Base-by-base conservation (phyloP, 1,140 invertebrate species). In the Euglossa dilemma region DNA sequence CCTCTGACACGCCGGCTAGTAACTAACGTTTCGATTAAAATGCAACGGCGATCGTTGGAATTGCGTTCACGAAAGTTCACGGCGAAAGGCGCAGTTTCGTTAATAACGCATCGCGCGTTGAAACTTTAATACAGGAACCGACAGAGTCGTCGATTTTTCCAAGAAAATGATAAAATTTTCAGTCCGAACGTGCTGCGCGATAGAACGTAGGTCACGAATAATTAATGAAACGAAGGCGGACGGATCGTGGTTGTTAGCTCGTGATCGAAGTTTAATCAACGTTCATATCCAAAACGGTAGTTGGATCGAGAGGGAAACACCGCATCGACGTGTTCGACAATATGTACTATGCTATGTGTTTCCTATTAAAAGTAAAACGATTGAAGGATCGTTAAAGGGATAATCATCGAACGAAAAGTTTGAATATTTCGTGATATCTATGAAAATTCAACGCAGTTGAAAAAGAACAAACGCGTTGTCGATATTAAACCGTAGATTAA, bases 251-350 rank as follows among this genome's bases (percentile, higher is more conserved):
- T 57, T 50, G 57, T 25, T 50, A 12, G 45, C n/a, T 63, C 25
- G 25, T 12, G 59, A 76, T 76, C 7, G 47, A 76, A 64, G 36
- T 76, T 76, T 76, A 64, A 64, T 76, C 45, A 76, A 64, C 28
- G 25, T 52, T 64, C 12, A 11, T 36, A 36, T 50, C 50, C 11
- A 23, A 12, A 36, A 63, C 20, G 25, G 9, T 63, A 25, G 23
- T 57, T 14, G 8, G 43, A 20, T 18, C 2, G 6, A 14, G 20
- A 6, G 7, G 23, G 23, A 18, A 20, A 63, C 23, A 23, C 12
- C 45, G n/a, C 25, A 20, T 61, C 43, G 43, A 25, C 43, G 14
- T 12, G 0, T 25, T n/a, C 6, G 1, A 45, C 7, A 9, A 20
- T 36, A 2, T 4, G 20, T 4, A 57, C 18, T 45, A 12, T 2